These are phyloP conservation scores for Drosophila multiciliata DNA, from an alignment of 2,888 invertebrate species.

Conservation along the genomic window DNA sequence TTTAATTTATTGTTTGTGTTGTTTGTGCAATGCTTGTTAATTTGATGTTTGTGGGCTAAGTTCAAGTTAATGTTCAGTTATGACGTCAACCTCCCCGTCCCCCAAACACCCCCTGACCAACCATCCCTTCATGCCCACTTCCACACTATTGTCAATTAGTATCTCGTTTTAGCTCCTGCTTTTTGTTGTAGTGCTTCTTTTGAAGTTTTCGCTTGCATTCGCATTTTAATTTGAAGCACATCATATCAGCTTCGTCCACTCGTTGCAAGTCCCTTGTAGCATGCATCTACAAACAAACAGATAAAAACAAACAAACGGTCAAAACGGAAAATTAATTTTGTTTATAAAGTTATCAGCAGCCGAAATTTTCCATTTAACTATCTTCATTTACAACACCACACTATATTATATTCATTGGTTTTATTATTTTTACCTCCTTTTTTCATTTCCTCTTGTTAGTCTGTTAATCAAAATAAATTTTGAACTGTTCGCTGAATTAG, in stretches of 20 bases:
- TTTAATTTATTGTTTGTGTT: conserved; percentile 29
- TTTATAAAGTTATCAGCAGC: not conserved
- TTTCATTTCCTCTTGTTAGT: not conserved
- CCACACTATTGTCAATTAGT: conserved; percentile 78
- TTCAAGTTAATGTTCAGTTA: conserved; percentile 37
- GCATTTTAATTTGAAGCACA: conserved; percentile 81
- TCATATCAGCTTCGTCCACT: conserved; percentile 53
- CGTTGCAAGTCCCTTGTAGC: not conserved
- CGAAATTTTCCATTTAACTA: not conserved
- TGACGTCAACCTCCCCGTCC: conserved; percentile 8
- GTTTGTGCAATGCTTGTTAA: conserved; percentile 58
- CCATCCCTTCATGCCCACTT: conserved; percentile 26
- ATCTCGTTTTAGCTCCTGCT: conserved; percentile 79
- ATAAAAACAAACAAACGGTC: conserved; percentile 31
- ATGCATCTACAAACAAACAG: conserved; percentile 67
- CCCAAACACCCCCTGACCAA: not conserved
- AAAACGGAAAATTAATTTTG: not conserved
- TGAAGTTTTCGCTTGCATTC: conserved; percentile 80
- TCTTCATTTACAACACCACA: not conserved
- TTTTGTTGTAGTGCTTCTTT: conserved; percentile 80
- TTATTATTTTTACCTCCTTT: not conserved
- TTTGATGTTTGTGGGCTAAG: conserved; percentile 61
- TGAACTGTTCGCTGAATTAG: not conserved
- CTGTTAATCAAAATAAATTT: not conserved
- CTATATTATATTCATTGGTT: not conserved